Percentiles rank a stretch among this genome's conserved stretches.
phyloP scores from a whole-genome alignment of 1,140 invertebrate genomes.

The Armadillidium nasatum region DNA sequence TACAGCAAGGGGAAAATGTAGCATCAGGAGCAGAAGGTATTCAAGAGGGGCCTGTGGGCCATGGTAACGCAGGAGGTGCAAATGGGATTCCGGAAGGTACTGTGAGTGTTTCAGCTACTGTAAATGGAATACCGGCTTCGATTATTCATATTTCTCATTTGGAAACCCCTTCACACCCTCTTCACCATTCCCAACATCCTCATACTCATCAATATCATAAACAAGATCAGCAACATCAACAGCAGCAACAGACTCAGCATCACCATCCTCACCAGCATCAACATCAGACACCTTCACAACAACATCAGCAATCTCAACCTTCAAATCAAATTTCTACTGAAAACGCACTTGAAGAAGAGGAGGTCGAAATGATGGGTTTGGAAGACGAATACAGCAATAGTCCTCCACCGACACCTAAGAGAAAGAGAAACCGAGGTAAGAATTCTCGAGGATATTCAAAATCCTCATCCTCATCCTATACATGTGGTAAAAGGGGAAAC shows the following conservation, averaged over 20 bases:
- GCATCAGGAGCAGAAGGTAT: background rate
- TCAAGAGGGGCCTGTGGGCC: too few relatives aligned
- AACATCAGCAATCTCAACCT: slow-evolving; percentile 31
- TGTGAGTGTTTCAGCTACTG: slow-evolving; percentile 8
- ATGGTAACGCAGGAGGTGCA: too few relatives aligned
- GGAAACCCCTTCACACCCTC: background rate
- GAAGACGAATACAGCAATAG: slow-evolving; percentile 32
- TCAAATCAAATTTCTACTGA: background rate
- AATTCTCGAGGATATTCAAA: background rate
- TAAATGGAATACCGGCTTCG: background rate
- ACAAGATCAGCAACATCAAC: slow-evolving; percentile 9
- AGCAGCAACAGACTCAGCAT: background rate
- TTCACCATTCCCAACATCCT: background rate
- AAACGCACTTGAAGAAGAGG: background rate
- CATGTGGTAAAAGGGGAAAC: slow-evolving; percentile 43
- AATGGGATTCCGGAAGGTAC: background rate
- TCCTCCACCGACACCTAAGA: slow-evolving; percentile 31
- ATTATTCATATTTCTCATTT: slow-evolving; percentile 19
- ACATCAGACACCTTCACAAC: slow-evolving; percentile 4
- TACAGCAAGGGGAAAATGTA: background rate
- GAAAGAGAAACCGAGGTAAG: slow-evolving; percentile 34
- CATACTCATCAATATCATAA: slow-evolving; percentile 12
- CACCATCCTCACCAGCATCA: slow-evolving; percentile 18
- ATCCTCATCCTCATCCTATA: background rate
- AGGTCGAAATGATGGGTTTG: slow-evolving; percentile 23